Evolutionary conservation across 2,888 invertebrate genomes (phyloP).

Genomic region (Petrophora chlorosata): DNA sequence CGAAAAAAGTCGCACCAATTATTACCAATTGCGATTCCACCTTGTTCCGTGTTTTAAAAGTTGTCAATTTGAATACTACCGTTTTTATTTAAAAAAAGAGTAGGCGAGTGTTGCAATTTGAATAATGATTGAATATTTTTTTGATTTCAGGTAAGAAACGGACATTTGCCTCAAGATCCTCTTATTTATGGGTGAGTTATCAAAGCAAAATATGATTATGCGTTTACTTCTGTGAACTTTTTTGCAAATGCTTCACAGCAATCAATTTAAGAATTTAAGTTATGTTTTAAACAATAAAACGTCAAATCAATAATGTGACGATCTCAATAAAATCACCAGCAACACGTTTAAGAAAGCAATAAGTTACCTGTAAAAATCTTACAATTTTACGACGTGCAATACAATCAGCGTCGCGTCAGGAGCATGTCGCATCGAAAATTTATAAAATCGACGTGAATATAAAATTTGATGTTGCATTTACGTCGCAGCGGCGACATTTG

Average conservation of each 20-base stretch:
- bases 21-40: slow-evolving; percentile 17
- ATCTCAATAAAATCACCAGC: not conserved
- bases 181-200: no score
- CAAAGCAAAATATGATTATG: no score
- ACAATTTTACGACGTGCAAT: slow-evolving; percentile 58
- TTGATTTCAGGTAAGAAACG: slow-evolving; percentile 19
- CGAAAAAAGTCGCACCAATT: slow-evolving; percentile 31
- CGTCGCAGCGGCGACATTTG: slow-evolving; percentile 49
- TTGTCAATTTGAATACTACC: slow-evolving; percentile 18
- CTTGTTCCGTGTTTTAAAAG: slow-evolving; percentile 18
- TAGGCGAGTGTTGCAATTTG: no score
- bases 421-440: slow-evolving; percentile 60
- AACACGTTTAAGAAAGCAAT: slow-evolving; percentile 8
- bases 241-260: no score
- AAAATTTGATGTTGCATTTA: slow-evolving; percentile 60
- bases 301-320: no score
- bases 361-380: slow-evolving; percentile 29
- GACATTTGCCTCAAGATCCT: no score
- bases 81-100: no score
- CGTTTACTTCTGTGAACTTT: no score
- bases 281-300: no score
- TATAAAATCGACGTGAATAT: slow-evolving; percentile 65
- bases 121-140: no score
- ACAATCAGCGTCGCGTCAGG: slow-evolving; percentile 64
- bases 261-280: no score